Percentiles rank a stretch among this genome's conserved stretches.
phyloP scores from a whole-genome alignment of 2,113 vertebrate species.

The Muntiacus reevesi region DNA sequence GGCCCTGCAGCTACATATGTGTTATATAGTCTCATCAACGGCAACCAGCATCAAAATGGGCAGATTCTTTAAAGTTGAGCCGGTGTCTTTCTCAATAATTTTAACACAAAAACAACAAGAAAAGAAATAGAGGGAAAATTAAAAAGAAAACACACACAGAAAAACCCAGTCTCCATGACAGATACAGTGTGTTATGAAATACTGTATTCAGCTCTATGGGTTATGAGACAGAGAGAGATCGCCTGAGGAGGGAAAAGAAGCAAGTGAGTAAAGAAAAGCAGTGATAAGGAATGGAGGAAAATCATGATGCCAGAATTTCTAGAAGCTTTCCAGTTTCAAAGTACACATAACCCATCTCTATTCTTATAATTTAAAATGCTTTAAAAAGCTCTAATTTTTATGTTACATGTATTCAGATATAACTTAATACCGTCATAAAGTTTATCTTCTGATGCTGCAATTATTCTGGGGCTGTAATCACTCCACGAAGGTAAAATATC shows the following conservation, averaged over 20 bases:
- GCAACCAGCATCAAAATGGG: not conserved
- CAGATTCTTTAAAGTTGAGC: not conserved
- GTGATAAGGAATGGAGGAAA: not conserved
- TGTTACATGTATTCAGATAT: not conserved
- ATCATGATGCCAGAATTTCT: not conserved
- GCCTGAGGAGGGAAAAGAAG: not conserved
- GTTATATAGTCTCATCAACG: not conserved
- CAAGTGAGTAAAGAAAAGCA: not conserved
- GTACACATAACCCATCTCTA: too few species aligned
- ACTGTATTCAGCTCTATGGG: not conserved
- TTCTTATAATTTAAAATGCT: not conserved
- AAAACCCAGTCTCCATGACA: not conserved
- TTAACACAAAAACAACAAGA: not conserved
- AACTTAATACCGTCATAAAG: not conserved
- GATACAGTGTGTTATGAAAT: not conserved
- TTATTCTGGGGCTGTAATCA: not conserved
- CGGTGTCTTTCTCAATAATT: not conserved
- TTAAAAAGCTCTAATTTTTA: not conserved
- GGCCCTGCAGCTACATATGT: not conserved
- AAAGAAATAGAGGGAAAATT: not conserved
- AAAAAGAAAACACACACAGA: not conserved
- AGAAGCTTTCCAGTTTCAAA: not conserved
- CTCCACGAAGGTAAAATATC: not conserved
- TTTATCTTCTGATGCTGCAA: not conserved
- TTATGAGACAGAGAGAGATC: not conserved